A percentile compares a stretch with the other conserved stretches of the same genome.
Evolutionary conservation across 2,888 invertebrate genomes (phyloP).

Genomic region (Drosophila emarginata): DNA sequence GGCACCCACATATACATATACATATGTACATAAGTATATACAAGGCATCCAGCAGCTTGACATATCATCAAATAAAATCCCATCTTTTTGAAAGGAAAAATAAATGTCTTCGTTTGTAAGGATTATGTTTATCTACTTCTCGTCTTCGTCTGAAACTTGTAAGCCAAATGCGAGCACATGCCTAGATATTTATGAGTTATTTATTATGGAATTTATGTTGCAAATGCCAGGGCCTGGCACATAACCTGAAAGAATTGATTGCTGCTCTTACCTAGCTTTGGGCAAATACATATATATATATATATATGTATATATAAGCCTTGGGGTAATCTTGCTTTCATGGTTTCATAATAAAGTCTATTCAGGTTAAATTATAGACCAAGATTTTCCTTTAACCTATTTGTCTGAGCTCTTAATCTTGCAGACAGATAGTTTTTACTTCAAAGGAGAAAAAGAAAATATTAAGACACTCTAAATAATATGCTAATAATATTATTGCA

Average conservation of each 20-base stretch:
- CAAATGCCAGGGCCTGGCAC: conserved; percentile 32
- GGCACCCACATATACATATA: conserved; percentile 14
- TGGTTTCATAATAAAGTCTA: background rate
- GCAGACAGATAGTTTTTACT: background rate
- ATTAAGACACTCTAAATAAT: background rate
- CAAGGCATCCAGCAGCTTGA: conserved; percentile 34
- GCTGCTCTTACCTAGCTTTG: conserved; percentile 33
- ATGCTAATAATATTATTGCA: background rate
- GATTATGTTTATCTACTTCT: conserved; percentile 42
- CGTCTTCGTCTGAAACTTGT: conserved; percentile 21
- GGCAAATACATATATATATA: background rate
- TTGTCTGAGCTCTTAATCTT: background rate
- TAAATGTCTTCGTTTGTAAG: conserved; percentile 43
- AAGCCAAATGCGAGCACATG: conserved; percentile 27
- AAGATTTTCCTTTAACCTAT: background rate
- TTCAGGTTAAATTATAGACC: background rate
- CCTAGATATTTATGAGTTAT: conserved; percentile 50
- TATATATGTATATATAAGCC: conserved; percentile 10
- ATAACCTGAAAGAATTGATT: conserved; percentile 47
- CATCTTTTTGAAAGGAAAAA: conserved; percentile 23
- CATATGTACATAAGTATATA: background rate
- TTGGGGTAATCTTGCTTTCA: conserved; percentile 22
- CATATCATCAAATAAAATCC: conserved; percentile 59
- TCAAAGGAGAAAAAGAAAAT: background rate
- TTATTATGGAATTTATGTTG: conserved; percentile 36